phyloP scores from a whole-genome alignment of 2,888 invertebrate genomes.

The Nebria salina region DNA sequence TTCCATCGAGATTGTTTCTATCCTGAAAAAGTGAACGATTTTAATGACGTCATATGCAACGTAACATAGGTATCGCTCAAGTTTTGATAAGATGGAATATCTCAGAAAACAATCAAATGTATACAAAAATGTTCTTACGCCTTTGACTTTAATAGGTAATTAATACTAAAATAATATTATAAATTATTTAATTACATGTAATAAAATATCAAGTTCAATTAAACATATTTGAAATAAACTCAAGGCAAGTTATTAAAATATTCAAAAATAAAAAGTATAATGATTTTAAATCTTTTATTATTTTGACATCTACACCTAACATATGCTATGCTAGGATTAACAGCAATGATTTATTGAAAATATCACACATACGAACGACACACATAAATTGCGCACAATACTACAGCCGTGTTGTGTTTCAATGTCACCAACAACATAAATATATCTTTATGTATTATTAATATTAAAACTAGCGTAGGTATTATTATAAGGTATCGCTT shows the following conservation, averaged over 20 bases:
- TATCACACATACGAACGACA: neutral
- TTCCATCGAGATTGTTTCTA: neutral
- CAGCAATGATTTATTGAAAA: neutral
- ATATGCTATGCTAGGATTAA: neutral
- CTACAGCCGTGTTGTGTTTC: neutral
- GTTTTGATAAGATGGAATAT: too few relatives aligned
- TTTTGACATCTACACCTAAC: neutral
- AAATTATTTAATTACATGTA: neutral
- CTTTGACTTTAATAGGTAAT: neutral
- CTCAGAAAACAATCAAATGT: too few relatives aligned
- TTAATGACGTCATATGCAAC: too few relatives aligned
- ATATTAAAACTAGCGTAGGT: neutral
- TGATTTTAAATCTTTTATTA: neutral
- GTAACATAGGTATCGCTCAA: too few relatives aligned
- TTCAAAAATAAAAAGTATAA: neutral
- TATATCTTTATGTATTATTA: neutral
- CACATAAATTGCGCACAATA: neutral
- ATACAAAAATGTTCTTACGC: neutral
- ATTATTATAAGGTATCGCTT: neutral
- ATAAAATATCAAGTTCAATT: constrained; percentile 1
- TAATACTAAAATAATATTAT: neutral
- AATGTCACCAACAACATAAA: neutral
- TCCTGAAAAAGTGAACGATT: too few relatives aligned
- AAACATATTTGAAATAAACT: neutral
- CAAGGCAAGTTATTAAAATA: neutral